phyloP scores from a whole-genome alignment of 1,140 invertebrate genomes.

The Mactra quadrangularis region DNA sequence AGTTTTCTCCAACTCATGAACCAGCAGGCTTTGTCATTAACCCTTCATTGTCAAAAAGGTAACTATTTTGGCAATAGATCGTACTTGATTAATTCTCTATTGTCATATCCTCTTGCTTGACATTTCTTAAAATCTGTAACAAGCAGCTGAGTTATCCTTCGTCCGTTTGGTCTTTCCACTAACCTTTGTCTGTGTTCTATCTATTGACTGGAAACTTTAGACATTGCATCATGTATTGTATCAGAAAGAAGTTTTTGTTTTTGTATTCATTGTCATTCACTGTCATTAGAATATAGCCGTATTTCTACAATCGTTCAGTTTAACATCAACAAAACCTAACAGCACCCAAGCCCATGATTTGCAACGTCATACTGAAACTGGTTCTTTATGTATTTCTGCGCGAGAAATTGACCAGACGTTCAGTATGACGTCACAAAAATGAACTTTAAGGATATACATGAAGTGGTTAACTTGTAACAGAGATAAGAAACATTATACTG shows the following conservation, averaged over 20 bases:
- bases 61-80: background rate
- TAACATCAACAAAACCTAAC: no score
- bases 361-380: no score
- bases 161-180: background rate
- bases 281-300: no score
- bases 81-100: background rate
- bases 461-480: no score
- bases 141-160: background rate
- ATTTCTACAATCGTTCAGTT: no score
- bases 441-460: no score
- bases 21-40: slow-evolving; percentile 37
- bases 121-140: slow-evolving; percentile 21
- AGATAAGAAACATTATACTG: no score
- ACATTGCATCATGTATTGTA: slow-evolving; percentile 32
- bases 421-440: no score
- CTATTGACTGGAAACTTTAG: slow-evolving; percentile 1
- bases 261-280: no score
- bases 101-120: slow-evolving; percentile 35
- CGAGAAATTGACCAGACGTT: no score
- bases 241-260: background rate
- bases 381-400: no score
- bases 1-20: slow-evolving; percentile 16
- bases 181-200: background rate
- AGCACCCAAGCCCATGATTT: no score
- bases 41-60: slow-evolving; percentile 11